Evolutionary conservation across 2,888 invertebrate genomes (phyloP).

Genomic region (Caenorhabditis uteleia): DNA sequence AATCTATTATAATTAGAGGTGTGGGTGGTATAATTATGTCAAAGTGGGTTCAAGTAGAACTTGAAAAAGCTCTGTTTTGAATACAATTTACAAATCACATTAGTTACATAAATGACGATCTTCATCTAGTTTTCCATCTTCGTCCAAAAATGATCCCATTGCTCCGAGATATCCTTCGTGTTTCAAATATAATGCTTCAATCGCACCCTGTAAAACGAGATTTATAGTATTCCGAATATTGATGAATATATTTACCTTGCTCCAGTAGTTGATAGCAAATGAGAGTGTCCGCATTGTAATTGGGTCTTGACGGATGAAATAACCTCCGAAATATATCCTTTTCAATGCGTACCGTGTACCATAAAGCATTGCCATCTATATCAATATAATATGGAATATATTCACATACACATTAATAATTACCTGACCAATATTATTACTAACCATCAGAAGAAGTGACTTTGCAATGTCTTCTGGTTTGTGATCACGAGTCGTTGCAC

Average conservation of each 20-base stretch:
- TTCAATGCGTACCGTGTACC: slow-evolving; percentile 77
- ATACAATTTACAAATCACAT: no score
- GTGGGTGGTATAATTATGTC: no score
- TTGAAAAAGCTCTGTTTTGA: no score
- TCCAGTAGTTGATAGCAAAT: slow-evolving; percentile 79
- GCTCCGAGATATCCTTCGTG: slow-evolving; percentile 80
- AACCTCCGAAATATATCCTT: slow-evolving; percentile 79
- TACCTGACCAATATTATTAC: slow-evolving; percentile 77
- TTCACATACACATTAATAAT: no score
- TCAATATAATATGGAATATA: neutral
- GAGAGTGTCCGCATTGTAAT: slow-evolving; percentile 79
- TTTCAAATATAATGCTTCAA: slow-evolving; percentile 77
- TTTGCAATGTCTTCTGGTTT: slow-evolving; percentile 71
- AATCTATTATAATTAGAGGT: no score
- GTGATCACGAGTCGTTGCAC: slow-evolving; percentile 14
- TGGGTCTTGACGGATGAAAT: slow-evolving; percentile 78
- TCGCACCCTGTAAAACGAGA: slow-evolving; percentile 72
- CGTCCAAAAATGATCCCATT: slow-evolving; percentile 77
- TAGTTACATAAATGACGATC: neutral
- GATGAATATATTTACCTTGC: slow-evolving; percentile 71
- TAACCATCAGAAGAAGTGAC: slow-evolving; percentile 77
- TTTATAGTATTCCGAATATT: neutral
- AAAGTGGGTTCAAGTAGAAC: no score
- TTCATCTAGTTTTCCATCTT: slow-evolving; percentile 31
- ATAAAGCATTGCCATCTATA: slow-evolving; percentile 78